These are phyloP conservation scores for Lophotriccus pileatus DNA, from an alignment of 2,797 vertebrate genomes.

Conservation along the genomic window DNA sequence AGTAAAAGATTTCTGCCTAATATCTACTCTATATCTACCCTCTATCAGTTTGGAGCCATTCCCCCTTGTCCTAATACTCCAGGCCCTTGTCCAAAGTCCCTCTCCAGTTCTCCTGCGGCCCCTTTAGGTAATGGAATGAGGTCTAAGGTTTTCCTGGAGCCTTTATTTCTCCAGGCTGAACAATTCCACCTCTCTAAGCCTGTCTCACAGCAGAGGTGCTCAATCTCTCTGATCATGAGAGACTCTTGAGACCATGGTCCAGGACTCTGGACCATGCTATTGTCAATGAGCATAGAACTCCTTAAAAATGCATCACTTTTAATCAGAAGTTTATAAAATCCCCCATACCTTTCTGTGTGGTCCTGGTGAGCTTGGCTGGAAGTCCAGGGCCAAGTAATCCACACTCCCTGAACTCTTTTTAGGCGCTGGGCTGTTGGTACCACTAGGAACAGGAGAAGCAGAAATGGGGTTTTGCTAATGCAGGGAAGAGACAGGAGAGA, in stretches of 20 bases:
- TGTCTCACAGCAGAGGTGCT: fast-evolving
- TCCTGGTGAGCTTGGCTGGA: conserved; percentile 92
- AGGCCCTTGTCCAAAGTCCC: not conserved
- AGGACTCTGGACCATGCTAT: not conserved
- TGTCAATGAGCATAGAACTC: not conserved
- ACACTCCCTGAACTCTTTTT: conserved; percentile 91
- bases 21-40: not conserved
- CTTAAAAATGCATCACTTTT: not conserved
- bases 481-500: conserved; percentile 32
- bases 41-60: not conserved
- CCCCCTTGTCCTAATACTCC: not conserved
- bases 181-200: not conserved
- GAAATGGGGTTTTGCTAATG: conserved; percentile 95
- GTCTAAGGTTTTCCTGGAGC: not conserved
- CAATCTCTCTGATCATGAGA: not conserved
- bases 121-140: not conserved
- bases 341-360: conserved; percentile 92
- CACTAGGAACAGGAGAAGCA: conserved; percentile 93
- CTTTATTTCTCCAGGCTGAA: not conserved
- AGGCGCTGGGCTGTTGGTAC: conserved; percentile 94
- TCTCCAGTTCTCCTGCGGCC: not conserved
- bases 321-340: not conserved
- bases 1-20: not conserved
- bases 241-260: not conserved
- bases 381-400: conserved; percentile 96